Evolutionary conservation across 2,888 invertebrate species (phyloP), one percentile per base, ranked within the genome.

Genomic region (Adelphocoris suturalis): DNA sequence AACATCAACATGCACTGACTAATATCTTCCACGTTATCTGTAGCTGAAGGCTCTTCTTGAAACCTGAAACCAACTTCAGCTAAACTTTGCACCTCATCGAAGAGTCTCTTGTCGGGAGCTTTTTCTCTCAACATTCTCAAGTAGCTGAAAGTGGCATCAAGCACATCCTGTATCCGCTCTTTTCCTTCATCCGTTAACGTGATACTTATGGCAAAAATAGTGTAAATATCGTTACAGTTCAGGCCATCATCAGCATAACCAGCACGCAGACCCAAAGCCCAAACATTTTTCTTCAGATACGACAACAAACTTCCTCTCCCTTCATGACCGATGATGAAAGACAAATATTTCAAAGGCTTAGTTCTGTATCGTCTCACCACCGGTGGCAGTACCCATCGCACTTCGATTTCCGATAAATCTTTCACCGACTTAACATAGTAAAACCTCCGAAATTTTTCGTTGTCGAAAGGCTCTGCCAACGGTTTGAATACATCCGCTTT

Each of bases 291-390:
- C 90, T 96, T 95, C 28, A 98, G 94, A 92, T 96, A 97, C 0
- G 96, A 96, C 1, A 97, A 95, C 23, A 98, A 94, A 92, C 97
- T 97, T 89, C 97, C 97, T 92, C 95, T 95, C 0, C 98, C 98
- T 93, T 98, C 98, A 93, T 98, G 96, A 0, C 97, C 97, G 5
- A 98, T 93, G n/a, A 98, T 93, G 93, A 95, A 96, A 0, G 96
- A 95, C 5, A 98, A 93, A 92, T 97, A 97, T 92, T 96, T 95
- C 91, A 96, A 95, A 0, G 97, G 97, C 93, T 97, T 97, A 27
- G 94, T 95, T 93, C 95, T 95, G 93, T 97, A 98, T 90, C 96
- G 94, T 90, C 95, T 93, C 47, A 95, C 94, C 47, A 95, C 92
- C 11, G 95, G 94, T 12, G 96, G 96, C 92, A 96, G 93, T 1